phyloP scores from a whole-genome alignment of 2,888 invertebrate genomes.

The Alviniconcha strummeri region DNA sequence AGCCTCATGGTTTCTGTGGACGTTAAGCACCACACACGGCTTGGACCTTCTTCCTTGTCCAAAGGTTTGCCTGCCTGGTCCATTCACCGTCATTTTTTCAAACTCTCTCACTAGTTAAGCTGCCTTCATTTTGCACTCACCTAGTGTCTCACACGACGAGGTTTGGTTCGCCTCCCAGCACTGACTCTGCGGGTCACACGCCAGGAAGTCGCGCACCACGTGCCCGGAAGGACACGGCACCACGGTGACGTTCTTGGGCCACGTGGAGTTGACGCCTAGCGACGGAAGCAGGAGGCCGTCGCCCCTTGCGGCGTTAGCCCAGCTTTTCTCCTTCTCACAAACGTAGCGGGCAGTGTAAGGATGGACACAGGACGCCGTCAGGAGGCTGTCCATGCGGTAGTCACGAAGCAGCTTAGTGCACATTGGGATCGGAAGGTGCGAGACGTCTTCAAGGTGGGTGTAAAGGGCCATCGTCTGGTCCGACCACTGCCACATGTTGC shows the following conservation, averaged over 20 bases:
- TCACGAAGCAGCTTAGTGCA: not conserved
- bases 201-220: constrained; percentile 27
- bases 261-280: not conserved
- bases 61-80: too few relatives aligned
- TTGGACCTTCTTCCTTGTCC: too few relatives aligned
- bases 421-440: not conserved
- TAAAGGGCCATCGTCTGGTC: constrained; percentile 25
- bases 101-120: too few relatives aligned
- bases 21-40: too few relatives aligned
- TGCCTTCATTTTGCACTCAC: not conserved
- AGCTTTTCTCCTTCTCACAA: not conserved
- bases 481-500: constrained; percentile 22
- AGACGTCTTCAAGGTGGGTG: not conserved
- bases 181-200: constrained; percentile 21
- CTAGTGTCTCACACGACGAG: not conserved
- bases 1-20: too few relatives aligned
- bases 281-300: not conserved
- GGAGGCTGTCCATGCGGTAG: not conserved
- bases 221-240: constrained; percentile 18
- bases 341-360: not conserved
- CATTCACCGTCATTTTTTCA: too few relatives aligned
- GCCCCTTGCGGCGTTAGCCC: not conserved
- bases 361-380: not conserved
- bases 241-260: constrained; percentile 4
- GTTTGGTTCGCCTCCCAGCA: not conserved